Evolutionary conservation across 2,113 vertebrate genomes (phyloP), one percentile per base, ranked within the genome.

Genomic region (Pimephales promelas): DNA sequence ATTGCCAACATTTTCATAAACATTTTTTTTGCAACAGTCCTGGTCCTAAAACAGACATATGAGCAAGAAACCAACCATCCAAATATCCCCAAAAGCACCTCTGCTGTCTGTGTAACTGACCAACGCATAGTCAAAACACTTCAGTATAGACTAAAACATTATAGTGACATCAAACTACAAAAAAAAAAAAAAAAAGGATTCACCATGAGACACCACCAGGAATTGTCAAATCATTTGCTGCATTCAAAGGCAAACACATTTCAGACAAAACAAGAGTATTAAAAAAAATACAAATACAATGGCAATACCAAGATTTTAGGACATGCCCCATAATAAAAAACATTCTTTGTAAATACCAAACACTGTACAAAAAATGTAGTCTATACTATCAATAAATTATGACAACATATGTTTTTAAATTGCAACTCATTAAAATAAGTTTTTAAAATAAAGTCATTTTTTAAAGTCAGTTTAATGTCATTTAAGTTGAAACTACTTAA

Each of bases 1-100:
- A 40, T 20, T 16, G 57, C 40, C n/a, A 62, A 45, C 7, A 20
- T 28, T 61, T 47, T 18, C 31, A 34, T 2, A 28, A 28, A 28
- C 28, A 28, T 28, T 28, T 28, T 28, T 28, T 28, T 28, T 8
- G 40, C 34, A 54, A 54, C 10, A 4, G 14, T 3, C 10, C 28
- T 28, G 28, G 10, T 71, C 36, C 36, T n/a, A 26, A 54, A 76
- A 34, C 56, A 14, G 54, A 59, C 28, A 79, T 59, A 13, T 59
- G 75, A 78, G 43, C 24, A 79, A 34, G 49, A 79, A 79, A 43
- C n/a, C 28, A 57, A 40, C 75, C n/a, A 45, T 61, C 76, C 72
- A 54, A 75, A 49, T 11, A 5, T 45, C 0, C 47, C 26, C 2
- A 20, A 31, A 26, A 31, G 3, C 8, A 22, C 18, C 49, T 75